Evolutionary conservation across 2,888 invertebrate genomes (phyloP), one percentile per base, ranked within the genome.

Genomic region (Melolontha melolontha): DNA sequence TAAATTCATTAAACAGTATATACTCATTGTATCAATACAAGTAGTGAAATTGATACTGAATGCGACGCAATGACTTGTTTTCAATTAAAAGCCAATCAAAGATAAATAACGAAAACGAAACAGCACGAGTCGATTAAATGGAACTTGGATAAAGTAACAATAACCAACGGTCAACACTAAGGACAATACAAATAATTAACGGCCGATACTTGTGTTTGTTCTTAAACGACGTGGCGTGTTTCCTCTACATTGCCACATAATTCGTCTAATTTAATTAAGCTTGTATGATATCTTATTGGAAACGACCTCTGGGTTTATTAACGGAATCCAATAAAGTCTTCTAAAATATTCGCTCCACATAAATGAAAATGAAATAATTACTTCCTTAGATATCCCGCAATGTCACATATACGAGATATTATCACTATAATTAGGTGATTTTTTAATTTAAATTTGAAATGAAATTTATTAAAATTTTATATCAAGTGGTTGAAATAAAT

Each of bases 161-260:
- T 57, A 57, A 57, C 27, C 71, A 75, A 74, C 71, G 71, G 73
- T 73, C 72, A 72, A 73, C 74, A 72, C 72, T 71, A 78, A 75
- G 74, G 75, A 75, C 76, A 79, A 78, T 76, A 77, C 76, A 77
- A 77, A 79, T 78, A 79, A 79, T 79, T 79, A 79, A 78, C 77
- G 74, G 69, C 72, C 73, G 73, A 72, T 72, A 74, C 71, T 73
- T 70, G 74, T 80, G 78, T 80, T 81, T 80, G 79, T 77, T 75
- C 77, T 79, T 79, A 78, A 79, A 79, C 76, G 79, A 75, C 74
- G 68, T 64, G 64, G 71, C 74, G 71, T 73, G 73, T 72, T 71
- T 71, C 71, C 71, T 59, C 73, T 71, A 70, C 73, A 72, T 74
- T 74, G 73, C 74, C 73, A 74, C 72, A 71, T 76, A 76, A 75